Evolutionary conservation across 2,797 vertebrate species (phyloP).

Genomic region (Ara ararauna): DNA sequence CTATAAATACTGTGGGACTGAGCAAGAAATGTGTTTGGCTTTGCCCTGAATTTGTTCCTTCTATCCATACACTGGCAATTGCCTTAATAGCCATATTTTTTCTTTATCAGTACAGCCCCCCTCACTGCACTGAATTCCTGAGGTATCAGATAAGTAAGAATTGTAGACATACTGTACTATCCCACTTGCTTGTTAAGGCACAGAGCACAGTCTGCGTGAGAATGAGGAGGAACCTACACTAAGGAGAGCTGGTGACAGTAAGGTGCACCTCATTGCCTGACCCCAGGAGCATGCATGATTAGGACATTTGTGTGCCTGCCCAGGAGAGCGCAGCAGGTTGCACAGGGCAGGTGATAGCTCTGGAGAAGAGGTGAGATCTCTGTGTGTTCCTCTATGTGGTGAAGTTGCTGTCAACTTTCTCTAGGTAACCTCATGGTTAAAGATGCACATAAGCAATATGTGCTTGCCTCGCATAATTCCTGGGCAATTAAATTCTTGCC

Average conservation of each 20-base stretch:
- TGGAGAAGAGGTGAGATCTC: not conserved
- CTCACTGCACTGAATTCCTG: not conserved
- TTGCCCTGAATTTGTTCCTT: not conserved
- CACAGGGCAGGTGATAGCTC: not conserved
- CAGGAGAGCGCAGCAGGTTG: not conserved
- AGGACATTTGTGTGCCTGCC: not conserved
- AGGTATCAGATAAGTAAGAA: not conserved
- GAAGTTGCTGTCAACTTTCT: not conserved
- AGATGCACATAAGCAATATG: not conserved
- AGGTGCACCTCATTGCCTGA: not conserved
- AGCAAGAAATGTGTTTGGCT: not conserved
- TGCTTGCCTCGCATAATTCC: not conserved
- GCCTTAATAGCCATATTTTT: not conserved
- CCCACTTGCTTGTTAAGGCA: not conserved
- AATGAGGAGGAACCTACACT: not conserved
- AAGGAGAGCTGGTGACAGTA: not conserved
- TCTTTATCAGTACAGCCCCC: not conserved
- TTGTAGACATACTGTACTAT: not conserved
- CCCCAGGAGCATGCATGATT: accelerated
- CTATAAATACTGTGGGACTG: not conserved
- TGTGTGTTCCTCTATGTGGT: not conserved
- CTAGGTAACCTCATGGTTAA: not conserved
- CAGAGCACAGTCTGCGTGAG: not conserved
- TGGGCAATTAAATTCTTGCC: not conserved
- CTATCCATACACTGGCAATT: not conserved